phyloP scores from a whole-genome alignment of 2,113 vertebrate species.

The Bufo bufo region DNA sequence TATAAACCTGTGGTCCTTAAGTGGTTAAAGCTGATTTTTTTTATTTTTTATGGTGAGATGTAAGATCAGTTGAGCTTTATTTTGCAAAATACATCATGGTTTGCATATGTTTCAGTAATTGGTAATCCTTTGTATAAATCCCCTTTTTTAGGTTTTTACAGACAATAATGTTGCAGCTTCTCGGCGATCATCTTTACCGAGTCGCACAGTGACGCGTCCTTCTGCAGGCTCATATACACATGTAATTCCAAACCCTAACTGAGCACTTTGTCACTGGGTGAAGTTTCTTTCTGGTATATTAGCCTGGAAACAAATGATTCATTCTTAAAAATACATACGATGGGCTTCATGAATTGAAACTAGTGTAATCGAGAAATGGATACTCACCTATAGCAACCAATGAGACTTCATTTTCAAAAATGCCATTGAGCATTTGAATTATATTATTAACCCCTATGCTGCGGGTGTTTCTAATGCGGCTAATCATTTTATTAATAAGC shows the following conservation, averaged over 20 bases:
- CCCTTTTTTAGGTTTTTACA: conserved; percentile 43
- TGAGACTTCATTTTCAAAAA: too few relatives aligned
- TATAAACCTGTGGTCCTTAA: too few relatives aligned
- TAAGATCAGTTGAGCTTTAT: too few relatives aligned
- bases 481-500: too few relatives aligned
- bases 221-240: conserved; percentile 47
- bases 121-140: background rate
- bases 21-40: too few relatives aligned
- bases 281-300: background rate
- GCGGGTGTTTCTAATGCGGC: too few relatives aligned
- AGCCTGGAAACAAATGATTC: background rate
- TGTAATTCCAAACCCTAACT: conserved; percentile 17
- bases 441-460: too few relatives aligned
- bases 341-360: background rate
- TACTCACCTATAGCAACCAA: background rate
- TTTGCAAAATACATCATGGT: background rate
- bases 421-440: too few relatives aligned
- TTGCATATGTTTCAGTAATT: background rate
- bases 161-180: conserved; percentile 12
- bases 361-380: background rate
- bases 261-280: conserved; percentile 22
- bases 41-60: too few relatives aligned
- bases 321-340: too few relatives aligned
- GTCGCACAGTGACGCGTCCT: background rate
- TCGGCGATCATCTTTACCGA: conserved; percentile 37